Conservation (phyloP, 2,888 invertebrate species). For the Ophion slaviceki region DNA sequence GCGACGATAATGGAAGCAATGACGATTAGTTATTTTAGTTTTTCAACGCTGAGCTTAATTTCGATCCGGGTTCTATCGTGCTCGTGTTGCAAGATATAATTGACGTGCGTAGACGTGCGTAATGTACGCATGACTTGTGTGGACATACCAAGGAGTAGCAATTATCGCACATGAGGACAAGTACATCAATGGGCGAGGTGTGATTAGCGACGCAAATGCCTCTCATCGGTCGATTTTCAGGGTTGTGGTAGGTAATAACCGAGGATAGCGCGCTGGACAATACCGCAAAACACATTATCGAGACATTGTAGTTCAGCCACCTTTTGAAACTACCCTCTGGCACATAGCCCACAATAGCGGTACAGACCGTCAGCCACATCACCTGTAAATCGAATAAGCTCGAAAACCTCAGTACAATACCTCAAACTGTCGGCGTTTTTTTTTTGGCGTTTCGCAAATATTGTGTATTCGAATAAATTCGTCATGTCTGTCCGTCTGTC, state of each 20-base stretch:
- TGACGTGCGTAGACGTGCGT: too few relatives aligned
- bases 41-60: background rate
- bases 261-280: conserved; percentile 96
- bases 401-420: conserved; percentile 38
- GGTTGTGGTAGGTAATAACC: conserved; percentile 93
- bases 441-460: background rate
- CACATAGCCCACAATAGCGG: conserved; percentile 93
- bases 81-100: background rate
- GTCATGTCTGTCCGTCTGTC: background rate
- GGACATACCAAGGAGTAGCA: conserved; percentile 97
- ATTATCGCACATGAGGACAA: conserved; percentile 98
- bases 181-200: conserved; percentile 98
- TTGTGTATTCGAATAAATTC: background rate
- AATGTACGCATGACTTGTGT: background rate
- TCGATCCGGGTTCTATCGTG: background rate
- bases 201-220: conserved; percentile 99
- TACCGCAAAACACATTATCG: conserved; percentile 96
- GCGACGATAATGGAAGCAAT: conserved; percentile 31
- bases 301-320: conserved; percentile 91
- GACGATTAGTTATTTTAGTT: conserved; percentile 27
- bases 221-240: conserved; percentile 92
- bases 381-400: conserved; percentile 86
- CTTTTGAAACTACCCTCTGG: conserved; percentile 92
- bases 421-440: background rate
- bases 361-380: conserved; percentile 93